Evolutionary conservation across 2,888 invertebrate species (phyloP).

Genomic region (Apocheima hispidaria): DNA sequence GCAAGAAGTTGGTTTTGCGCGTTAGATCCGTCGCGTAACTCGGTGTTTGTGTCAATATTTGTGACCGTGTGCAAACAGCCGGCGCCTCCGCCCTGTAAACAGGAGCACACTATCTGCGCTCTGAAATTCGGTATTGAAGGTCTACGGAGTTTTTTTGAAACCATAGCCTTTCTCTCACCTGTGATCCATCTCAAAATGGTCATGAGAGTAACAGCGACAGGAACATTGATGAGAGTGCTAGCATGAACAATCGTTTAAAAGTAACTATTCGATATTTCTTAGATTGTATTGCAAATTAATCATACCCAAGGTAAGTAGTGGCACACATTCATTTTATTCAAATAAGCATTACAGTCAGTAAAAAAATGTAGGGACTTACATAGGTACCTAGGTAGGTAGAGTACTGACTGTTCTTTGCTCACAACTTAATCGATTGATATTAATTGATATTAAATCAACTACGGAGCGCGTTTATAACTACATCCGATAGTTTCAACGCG

Average conservation of each 20-base stretch:
- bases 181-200: too few relatives aligned
- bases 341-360: too few relatives aligned
- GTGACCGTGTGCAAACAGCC: slow-evolving; percentile 57
- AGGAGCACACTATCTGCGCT: slow-evolving; percentile 45
- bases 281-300: too few relatives aligned
- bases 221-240: too few relatives aligned
- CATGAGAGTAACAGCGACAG: too few relatives aligned
- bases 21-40: slow-evolving; percentile 63
- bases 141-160: background rate
- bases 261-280: too few relatives aligned
- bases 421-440: slow-evolving; percentile 57
- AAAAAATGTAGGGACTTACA: too few relatives aligned
- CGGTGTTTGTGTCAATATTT: slow-evolving; percentile 74
- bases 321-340: too few relatives aligned
- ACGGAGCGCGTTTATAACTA: slow-evolving; percentile 44
- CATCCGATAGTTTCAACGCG: slow-evolving; percentile 22
- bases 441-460: too few relatives aligned
- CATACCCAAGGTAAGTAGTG: too few relatives aligned
- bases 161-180: background rate
- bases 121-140: slow-evolving; percentile 5
- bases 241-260: too few relatives aligned
- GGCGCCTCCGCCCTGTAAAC: slow-evolving; percentile 56
- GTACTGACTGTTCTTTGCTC: slow-evolving; percentile 44
- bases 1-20: slow-evolving; percentile 49
- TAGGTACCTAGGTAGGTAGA: slow-evolving; percentile 30